Conservation (phyloP, 2,113 vertebrate species). For the Hepsetus odoe region DNA sequence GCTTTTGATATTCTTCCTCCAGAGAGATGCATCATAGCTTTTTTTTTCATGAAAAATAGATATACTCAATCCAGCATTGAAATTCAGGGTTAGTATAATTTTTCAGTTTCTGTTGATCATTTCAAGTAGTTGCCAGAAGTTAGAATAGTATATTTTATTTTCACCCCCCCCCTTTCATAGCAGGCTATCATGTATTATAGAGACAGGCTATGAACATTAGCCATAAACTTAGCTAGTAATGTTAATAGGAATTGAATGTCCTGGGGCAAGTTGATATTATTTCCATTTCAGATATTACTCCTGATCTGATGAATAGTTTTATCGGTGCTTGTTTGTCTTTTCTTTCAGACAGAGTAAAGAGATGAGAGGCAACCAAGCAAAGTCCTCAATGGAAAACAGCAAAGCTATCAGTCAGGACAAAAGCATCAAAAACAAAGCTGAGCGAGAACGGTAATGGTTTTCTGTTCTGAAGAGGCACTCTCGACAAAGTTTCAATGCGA, state of each 20-base stretch:
- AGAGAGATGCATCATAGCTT: neutral
- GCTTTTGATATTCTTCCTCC: conserved; percentile 1
- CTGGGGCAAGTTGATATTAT: conserved; percentile 35
- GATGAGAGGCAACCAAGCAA: conserved; percentile 96
- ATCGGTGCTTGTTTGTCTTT: conserved; percentile 15
- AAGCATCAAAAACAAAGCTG: conserved; percentile 98
- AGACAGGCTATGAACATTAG: conserved; percentile 23
- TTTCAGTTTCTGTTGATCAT: conserved; percentile 6
- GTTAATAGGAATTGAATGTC: conserved; percentile 35
- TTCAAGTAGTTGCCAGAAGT: conserved; percentile 1
- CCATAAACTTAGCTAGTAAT: conserved; percentile 22
- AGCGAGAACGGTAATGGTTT: conserved; percentile 88
- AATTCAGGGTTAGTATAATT: conserved; percentile 1
- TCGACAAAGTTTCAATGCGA: neutral
- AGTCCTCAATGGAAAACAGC: conserved; percentile 98
- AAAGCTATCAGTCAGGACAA: conserved; percentile 99
- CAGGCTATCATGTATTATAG: conserved; percentile 8
- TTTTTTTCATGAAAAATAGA: conserved; percentile 5
- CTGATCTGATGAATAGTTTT: conserved; percentile 21
- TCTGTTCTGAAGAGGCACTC: neutral
- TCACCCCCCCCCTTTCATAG: neutral
- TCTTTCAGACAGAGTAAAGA: conserved; percentile 92
- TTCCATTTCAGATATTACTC: conserved; percentile 32
- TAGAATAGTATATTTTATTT: conserved; percentile 16
- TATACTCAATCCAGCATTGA: neutral